A percentile compares a stretch with the other conserved stretches of the same genome.
These are phyloP conservation scores for Scaptomyza pallida DNA, from an alignment of 1,140 invertebrate species.

Conservation along the genomic window DNA sequence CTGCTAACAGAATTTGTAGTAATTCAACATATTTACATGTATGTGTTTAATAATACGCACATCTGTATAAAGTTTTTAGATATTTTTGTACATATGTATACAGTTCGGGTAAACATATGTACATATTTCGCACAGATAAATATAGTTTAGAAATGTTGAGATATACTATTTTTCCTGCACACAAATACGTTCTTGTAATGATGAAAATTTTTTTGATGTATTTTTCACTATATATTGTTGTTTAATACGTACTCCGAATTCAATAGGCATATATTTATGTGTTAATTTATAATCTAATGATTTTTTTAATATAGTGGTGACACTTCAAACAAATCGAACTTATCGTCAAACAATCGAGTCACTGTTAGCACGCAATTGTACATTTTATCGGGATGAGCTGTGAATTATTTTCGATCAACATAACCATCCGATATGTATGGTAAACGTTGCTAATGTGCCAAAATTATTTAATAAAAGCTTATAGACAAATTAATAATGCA, in stretches of 20 bases:
- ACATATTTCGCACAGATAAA: conserved; percentile 14
- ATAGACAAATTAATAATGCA: too few species aligned
- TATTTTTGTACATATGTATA: conserved; percentile 25
- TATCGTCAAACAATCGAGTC: conserved; percentile 17
- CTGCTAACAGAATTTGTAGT: neutral
- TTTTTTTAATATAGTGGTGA: conserved; percentile 42
- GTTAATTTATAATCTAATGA: conserved; percentile 49
- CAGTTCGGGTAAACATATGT: conserved; percentile 20
- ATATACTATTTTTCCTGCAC: conserved; percentile 2
- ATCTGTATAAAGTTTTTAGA: neutral
- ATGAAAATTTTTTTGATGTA: conserved; percentile 5
- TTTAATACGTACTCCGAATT: conserved; percentile 43
- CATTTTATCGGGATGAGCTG: neutral
- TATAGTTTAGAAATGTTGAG: conserved; percentile 19
- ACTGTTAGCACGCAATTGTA: neutral
- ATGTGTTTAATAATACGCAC: conserved; percentile 1
- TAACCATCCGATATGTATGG: too few species aligned
- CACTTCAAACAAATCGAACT: conserved; percentile 27
- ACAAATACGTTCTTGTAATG: neutral
- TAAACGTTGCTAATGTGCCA: too few species aligned
- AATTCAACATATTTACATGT: neutral
- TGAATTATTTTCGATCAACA: too few species aligned
- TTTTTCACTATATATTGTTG: conserved; percentile 24
- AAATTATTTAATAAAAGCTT: too few species aligned
- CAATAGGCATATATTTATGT: conserved; percentile 44